These are phyloP conservation scores for Oncorhynchus masou DNA, from an alignment of 2,113 vertebrate species.

Conservation along the genomic window DNA sequence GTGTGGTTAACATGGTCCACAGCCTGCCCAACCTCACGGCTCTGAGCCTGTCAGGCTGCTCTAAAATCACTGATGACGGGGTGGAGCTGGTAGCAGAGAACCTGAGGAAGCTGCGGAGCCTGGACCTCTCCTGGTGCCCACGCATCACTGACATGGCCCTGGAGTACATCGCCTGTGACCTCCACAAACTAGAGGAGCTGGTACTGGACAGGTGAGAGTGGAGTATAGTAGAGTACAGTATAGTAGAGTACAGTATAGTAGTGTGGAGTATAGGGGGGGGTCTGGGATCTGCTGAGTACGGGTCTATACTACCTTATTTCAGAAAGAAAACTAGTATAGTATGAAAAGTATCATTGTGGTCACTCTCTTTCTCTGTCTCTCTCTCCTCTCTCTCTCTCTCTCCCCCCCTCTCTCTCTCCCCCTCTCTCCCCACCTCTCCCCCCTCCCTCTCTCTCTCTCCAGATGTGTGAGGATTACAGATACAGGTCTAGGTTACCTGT, in stretches of 20 bases:
- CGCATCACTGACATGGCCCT: constrained; percentile 96
- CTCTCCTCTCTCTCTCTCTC: too few relatives aligned
- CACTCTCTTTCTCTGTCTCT: too few relatives aligned
- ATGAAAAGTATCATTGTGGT: too few relatives aligned
- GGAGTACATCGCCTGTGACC: constrained; percentile 96
- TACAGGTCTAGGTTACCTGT: constrained; percentile 94
- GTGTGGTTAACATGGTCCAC: constrained; percentile 99
- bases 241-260: too few relatives aligned
- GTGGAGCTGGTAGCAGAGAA: constrained; percentile 98
- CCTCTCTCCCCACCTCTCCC: neutral
- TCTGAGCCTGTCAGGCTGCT: constrained; percentile 97
- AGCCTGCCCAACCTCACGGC: constrained; percentile 95
- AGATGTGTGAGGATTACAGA: constrained; percentile 96
- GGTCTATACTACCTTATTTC: too few relatives aligned
- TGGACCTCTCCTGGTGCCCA: constrained; percentile 97
- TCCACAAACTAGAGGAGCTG: constrained; percentile 97
- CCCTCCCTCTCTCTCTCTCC: constrained; percentile 27
- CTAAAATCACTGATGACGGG: constrained; percentile 95
- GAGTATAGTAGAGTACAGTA: too few relatives aligned
- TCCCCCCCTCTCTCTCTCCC: neutral
- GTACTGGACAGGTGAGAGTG: constrained; percentile 87
- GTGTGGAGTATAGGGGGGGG: too few relatives aligned
- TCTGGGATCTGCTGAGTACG: too few relatives aligned
- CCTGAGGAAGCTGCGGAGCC: constrained; percentile 89
- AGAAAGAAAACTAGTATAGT: too few relatives aligned